Evolutionary conservation across 2,113 vertebrate species (phyloP).

Genomic region (Phrynosoma blainvillii): DNA sequence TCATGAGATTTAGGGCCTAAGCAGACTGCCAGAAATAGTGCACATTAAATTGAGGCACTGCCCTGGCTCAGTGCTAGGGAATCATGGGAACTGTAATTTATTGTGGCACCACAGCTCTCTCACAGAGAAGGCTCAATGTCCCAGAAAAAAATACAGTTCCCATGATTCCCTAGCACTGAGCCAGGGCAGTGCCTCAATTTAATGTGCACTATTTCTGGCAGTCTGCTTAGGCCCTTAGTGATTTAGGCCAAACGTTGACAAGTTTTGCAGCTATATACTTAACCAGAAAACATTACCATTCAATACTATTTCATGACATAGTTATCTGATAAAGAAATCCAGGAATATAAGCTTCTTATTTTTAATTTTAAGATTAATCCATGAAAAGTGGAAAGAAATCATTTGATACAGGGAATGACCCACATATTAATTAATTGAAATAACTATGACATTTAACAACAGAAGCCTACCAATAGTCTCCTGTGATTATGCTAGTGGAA

Average conservation of each 20-base stretch:
- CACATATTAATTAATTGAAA: background rate
- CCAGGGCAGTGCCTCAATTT: too few species aligned
- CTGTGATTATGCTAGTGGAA: background rate
- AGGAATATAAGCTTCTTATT: background rate
- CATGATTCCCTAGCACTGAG: too few species aligned
- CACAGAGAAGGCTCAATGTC: too few species aligned
- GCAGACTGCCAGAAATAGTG: too few species aligned
- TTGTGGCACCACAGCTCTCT: too few species aligned
- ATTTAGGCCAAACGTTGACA: conserved; percentile 53
- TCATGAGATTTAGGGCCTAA: conserved; percentile 23
- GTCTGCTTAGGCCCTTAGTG: too few species aligned
- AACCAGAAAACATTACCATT: conserved; percentile 21
- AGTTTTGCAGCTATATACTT: conserved; percentile 31
- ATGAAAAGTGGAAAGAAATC: background rate
- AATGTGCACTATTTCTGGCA: too few species aligned
- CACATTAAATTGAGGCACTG: too few species aligned
- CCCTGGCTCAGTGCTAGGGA: too few species aligned
- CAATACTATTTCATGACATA: conserved; percentile 51
- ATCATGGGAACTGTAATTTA: too few species aligned
- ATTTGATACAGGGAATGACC: background rate
- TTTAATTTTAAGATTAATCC: background rate
- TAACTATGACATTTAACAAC: background rate
- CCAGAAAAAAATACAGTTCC: too few species aligned
- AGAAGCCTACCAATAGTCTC: background rate
- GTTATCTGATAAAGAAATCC: conserved; percentile 19